phyloP scores from a whole-genome alignment of 2,113 vertebrate genomes.

The Pipa parva region DNA sequence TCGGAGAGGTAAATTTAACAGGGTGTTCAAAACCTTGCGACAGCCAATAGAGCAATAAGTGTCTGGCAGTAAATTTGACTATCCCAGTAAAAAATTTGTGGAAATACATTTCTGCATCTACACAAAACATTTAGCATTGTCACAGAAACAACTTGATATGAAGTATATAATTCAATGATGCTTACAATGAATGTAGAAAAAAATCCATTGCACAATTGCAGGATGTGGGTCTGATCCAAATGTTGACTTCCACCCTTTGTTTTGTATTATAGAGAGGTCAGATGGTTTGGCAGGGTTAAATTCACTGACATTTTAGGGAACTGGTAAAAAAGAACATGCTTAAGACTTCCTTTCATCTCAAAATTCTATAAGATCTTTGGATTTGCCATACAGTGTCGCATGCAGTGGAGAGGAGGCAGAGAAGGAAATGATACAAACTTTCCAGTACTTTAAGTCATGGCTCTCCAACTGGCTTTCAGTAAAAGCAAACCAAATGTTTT shows the following conservation, averaged over 20 bases:
- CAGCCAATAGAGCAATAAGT: not conserved
- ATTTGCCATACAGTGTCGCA: too few species aligned
- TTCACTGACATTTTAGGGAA: constrained; percentile 1
- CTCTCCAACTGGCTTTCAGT: too few species aligned
- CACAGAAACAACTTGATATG: constrained; percentile 12
- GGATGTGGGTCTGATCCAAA: constrained; percentile 10
- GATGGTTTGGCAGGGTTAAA: not conserved
- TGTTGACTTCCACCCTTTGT: constrained; percentile 17
- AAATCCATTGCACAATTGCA: not conserved
- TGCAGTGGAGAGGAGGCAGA: too few species aligned
- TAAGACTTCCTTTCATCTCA: too few species aligned
- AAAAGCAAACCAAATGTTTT: too few species aligned
- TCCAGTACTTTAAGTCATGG: too few species aligned
- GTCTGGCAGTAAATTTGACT: constrained; percentile 3
- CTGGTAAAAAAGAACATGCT: not conserved
- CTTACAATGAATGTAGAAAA: constrained; percentile 7
- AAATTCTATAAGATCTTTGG: too few species aligned
- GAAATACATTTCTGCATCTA: not conserved
- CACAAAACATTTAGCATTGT: constrained; percentile 14
- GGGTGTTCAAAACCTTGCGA: not conserved
- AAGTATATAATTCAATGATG: constrained; percentile 18
- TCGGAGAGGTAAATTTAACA: not conserved
- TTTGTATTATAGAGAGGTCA: constrained; percentile 9
- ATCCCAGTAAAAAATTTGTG: constrained; percentile 7
- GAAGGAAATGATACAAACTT: too few species aligned